phyloP scores from a whole-genome alignment of 2,797 vertebrate species.

The Microctenopoma lineatum region DNA sequence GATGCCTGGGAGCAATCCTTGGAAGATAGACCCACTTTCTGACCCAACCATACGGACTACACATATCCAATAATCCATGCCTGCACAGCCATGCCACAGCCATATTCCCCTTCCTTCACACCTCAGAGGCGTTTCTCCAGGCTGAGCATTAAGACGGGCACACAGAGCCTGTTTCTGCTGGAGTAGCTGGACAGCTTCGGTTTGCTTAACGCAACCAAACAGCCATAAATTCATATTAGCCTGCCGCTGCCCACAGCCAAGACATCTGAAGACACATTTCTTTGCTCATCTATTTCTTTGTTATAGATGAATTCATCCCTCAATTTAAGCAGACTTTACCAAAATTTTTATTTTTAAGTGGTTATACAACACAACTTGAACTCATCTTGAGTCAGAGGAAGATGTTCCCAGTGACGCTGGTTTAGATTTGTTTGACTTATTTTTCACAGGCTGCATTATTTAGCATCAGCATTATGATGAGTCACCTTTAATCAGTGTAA shows the following conservation, averaged over 20 bases:
- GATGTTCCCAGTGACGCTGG: constrained; percentile 26
- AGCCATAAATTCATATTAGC: constrained; percentile 22
- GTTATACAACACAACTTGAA: constrained; percentile 33
- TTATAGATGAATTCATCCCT: constrained; percentile 8
- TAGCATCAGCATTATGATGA: background rate
- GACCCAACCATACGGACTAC: constrained; percentile 77
- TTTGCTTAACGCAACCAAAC: constrained; percentile 16
- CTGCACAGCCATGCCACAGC: constrained; percentile 46
- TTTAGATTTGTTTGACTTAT: background rate
- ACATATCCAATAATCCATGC: constrained; percentile 65
- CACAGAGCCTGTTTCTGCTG: constrained; percentile 4
- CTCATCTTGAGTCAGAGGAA: constrained; percentile 16
- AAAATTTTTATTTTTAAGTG: constrained; percentile 42
- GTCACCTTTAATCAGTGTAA: background rate
- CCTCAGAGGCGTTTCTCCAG: constrained; percentile 39
- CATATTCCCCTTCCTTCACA: constrained; percentile 32
- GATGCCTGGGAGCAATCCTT: constrained; percentile 77
- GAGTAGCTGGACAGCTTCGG: constrained; percentile 1
- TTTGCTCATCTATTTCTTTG: constrained; percentile 29
- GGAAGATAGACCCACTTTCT: constrained; percentile 76
- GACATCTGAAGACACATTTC: constrained; percentile 6
- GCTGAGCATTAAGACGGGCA: background rate
- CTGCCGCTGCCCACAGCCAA: constrained; percentile 13
- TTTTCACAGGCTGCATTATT: background rate
- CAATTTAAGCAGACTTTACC: constrained; percentile 12